phyloP scores from a whole-genome alignment of 2,113 vertebrate species.

The Gavialis gangeticus region DNA sequence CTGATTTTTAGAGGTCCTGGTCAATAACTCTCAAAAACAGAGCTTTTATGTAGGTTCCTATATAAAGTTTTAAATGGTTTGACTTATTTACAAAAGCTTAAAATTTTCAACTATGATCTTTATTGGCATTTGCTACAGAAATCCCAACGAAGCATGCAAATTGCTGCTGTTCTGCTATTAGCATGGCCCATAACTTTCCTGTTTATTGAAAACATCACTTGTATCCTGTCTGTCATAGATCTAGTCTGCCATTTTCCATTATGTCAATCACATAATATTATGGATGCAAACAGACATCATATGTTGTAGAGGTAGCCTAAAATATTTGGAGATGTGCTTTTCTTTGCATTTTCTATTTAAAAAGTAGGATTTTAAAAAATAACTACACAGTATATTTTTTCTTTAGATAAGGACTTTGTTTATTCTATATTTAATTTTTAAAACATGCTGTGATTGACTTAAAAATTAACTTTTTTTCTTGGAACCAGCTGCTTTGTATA shows the following conservation, averaged over 20 bases:
- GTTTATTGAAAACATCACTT: not conserved
- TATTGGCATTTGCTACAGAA: not conserved
- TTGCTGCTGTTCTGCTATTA: not conserved
- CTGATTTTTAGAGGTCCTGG: not conserved
- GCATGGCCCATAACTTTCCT: not conserved
- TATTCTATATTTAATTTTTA: not conserved
- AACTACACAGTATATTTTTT: not conserved
- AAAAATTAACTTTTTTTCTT: not conserved
- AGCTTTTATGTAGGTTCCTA: not conserved
- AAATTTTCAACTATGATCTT: not conserved
- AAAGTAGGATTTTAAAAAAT: rapidly evolving
- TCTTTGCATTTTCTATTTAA: not conserved
- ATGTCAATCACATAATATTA: not conserved
- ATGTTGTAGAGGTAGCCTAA: not conserved
- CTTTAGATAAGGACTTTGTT: not conserved
- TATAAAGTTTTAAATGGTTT: not conserved
- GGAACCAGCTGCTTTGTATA: slow-evolving; percentile 35
- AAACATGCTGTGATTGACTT: not conserved
- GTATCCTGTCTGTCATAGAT: not conserved
- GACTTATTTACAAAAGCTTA: not conserved
- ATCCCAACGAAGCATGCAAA: not conserved
- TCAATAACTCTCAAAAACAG: rapidly evolving
- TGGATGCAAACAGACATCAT: not conserved
- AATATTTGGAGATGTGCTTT: not conserved
- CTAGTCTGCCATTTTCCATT: not conserved